Percentiles rank a stretch among this genome's conserved stretches.
Evolutionary conservation across 2,888 invertebrate genomes (phyloP).

Genomic region (Heliconius erato): DNA sequence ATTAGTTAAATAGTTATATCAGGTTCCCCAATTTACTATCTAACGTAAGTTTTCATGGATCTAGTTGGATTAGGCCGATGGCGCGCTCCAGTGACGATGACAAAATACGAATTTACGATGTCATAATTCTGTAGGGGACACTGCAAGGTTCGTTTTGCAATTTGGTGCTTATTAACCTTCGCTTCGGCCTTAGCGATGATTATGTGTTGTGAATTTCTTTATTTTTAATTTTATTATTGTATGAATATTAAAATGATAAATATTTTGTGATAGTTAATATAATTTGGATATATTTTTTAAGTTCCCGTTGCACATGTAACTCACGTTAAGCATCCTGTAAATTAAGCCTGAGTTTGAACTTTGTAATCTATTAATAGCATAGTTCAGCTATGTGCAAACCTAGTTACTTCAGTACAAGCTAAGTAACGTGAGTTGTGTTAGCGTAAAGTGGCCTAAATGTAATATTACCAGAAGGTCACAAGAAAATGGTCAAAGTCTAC

Average conservation of each 20-base stretch:
- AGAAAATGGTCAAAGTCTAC: neutral
- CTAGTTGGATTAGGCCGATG: slow-evolving; percentile 57
- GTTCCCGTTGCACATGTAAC: too few relatives aligned
- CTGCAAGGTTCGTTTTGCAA: slow-evolving; percentile 46
- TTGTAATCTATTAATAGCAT: neutral
- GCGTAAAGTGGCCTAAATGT: neutral
- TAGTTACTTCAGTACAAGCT: neutral
- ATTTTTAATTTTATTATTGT: neutral
- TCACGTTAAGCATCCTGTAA: neutral
- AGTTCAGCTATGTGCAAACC: neutral
- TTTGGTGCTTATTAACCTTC: slow-evolving; percentile 46
- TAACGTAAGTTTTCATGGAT: slow-evolving; percentile 26
- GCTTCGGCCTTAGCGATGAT: neutral
- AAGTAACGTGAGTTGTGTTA: neutral
- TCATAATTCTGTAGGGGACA: slow-evolving; percentile 63
- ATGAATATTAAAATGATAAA: neutral
- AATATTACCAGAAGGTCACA: neutral
- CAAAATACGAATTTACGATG: slow-evolving; percentile 67
- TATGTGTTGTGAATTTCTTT: neutral
- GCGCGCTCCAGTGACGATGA: slow-evolving; percentile 57
- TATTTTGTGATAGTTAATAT: neutral
- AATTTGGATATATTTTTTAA: too few relatives aligned
- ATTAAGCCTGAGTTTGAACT: neutral
- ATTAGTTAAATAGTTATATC: neutral
- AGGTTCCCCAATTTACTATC: slow-evolving; percentile 5